Percentiles rank a stretch among this genome's conserved stretches.
Conservation (phyloP, 2,113 vertebrate genomes). For the crab-eating macaque (Macaca fascicularis) region T2T-MFA8v1.1 NC_088381.1:132033501-132034000, state of each 20-base stretch:
- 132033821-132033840: background rate
- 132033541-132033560: background rate
- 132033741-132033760: background rate
- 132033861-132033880: background rate
- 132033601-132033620: background rate
- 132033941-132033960: background rate
- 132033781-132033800: background rate
- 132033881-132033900: background rate
- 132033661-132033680: background rate
- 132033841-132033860: background rate
- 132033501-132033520: background rate
- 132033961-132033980: background rate
- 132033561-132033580: background rate
- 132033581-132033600: rapidly evolving
- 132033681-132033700: background rate
- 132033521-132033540: background rate
- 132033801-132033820: background rate
- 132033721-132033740: background rate
- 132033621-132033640: background rate
- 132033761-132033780: background rate
- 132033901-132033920: background rate
- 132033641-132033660: background rate
- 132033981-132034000: background rate
- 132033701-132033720: background rate
- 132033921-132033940: background rate